Conservation (phyloP, 2,888 invertebrate genomes). For the Ormyrus labotus region DNA sequence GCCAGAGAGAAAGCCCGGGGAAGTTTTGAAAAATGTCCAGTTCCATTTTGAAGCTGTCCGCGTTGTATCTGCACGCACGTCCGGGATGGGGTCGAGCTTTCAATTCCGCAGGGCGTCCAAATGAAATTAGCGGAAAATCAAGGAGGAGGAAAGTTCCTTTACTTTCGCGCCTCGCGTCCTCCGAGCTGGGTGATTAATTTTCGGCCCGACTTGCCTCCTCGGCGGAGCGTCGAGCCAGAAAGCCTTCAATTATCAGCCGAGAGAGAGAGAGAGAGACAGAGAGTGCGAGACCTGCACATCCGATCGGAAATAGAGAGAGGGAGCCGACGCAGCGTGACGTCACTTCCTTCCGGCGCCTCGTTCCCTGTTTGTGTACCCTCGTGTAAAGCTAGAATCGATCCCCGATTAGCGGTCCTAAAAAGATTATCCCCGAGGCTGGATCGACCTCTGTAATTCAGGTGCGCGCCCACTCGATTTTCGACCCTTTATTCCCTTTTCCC, state of each 20-base stretch:
- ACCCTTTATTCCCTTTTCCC: background rate
- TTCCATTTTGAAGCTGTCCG: slow-evolving; percentile 21
- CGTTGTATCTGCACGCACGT: background rate
- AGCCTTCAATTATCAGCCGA: slow-evolving; percentile 60
- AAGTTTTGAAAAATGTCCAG: slow-evolving; percentile 45
- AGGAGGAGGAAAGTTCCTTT: slow-evolving; percentile 35
- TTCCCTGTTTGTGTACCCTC: background rate
- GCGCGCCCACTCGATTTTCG: background rate
- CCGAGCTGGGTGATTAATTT: slow-evolving; percentile 38
- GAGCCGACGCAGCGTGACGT: slow-evolving; percentile 58
- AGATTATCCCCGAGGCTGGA: slow-evolving; percentile 54
- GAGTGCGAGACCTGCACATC: slow-evolving; percentile 52
- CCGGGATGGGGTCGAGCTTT: slow-evolving; percentile 23
- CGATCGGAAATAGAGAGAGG: slow-evolving; percentile 58
- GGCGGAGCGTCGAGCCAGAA: background rate
- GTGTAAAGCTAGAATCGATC: slow-evolving; percentile 52
- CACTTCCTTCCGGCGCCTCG: slow-evolving; percentile 55
- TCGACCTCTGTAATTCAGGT: slow-evolving; percentile 28
- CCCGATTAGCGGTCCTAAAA: slow-evolving; percentile 58
- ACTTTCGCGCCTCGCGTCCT: slow-evolving; percentile 18
- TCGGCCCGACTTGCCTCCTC: slow-evolving; percentile 30
- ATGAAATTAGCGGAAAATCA: slow-evolving; percentile 46
- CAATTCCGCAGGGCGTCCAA: slow-evolving; percentile 25
- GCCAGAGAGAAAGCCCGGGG: background rate
- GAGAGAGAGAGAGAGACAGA: background rate